Evolutionary conservation across 2,113 vertebrate species (phyloP).

Genomic region (Paralichthys olivaceus): DNA sequence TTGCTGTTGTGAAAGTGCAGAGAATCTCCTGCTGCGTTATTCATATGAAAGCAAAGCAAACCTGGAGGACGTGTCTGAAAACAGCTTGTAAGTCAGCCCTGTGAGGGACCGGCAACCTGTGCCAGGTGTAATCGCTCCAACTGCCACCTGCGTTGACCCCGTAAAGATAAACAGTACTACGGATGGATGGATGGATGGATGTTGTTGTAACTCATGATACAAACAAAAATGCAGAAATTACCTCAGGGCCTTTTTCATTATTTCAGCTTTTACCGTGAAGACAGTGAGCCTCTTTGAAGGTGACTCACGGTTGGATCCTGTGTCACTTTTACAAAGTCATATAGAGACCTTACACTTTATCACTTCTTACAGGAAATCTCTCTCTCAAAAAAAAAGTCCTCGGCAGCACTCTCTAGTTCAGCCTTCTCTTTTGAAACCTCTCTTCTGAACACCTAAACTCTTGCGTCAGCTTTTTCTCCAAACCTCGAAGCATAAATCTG

Average conservation of each 20-base stretch:
- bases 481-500: constrained; percentile 24
- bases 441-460: constrained; percentile 12
- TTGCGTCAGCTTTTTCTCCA: constrained; percentile 62
- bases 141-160: too few relatives aligned
- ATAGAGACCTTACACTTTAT: background rate
- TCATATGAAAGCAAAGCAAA: too few relatives aligned
- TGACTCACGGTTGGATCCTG: background rate
- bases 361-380: background rate
- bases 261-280: background rate
- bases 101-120: too few relatives aligned
- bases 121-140: too few relatives aligned
- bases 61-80: too few relatives aligned
- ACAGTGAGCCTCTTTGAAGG: background rate
- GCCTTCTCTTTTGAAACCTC: constrained; percentile 20
- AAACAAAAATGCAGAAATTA: background rate
- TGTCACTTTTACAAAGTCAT: background rate
- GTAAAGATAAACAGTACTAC: background rate
- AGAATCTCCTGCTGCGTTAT: too few relatives aligned
- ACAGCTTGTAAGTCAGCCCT: too few relatives aligned
- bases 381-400: background rate
- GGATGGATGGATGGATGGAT: background rate
- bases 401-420: background rate
- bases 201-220: background rate
- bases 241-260: background rate
- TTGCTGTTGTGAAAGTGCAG: too few relatives aligned